Evolutionary conservation across 2,888 invertebrate species (phyloP).

Genomic region (Drosophila meridiana): DNA sequence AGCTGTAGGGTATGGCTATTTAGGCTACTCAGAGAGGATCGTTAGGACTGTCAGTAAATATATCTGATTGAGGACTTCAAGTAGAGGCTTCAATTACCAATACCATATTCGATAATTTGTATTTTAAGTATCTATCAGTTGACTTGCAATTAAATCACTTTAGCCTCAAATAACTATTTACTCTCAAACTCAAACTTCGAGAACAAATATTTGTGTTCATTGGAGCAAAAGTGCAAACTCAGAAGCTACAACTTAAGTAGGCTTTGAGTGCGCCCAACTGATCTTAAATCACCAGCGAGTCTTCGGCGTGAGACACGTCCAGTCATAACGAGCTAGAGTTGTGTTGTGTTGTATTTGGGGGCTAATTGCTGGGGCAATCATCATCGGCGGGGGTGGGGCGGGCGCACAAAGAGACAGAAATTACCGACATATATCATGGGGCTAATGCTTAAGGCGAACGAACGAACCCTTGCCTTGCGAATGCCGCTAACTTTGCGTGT

Average conservation of each 20-base stretch:
- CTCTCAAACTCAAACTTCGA: background rate
- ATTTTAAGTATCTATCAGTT: background rate
- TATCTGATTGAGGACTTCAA: too few species aligned
- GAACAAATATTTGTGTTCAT: slow-evolving; percentile 5
- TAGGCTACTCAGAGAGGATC: too few species aligned
- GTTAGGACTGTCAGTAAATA: too few species aligned
- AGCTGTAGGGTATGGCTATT: too few species aligned
- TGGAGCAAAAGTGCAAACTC: background rate
- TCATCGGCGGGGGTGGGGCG: slow-evolving; percentile 40
- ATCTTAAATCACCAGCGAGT: slow-evolving; percentile 25
- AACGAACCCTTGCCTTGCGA: slow-evolving; percentile 68
- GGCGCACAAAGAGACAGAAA: slow-evolving; percentile 57
- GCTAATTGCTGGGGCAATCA: slow-evolving; percentile 76
- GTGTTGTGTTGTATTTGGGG: slow-evolving; percentile 30
- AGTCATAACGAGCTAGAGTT: slow-evolving; percentile 17
- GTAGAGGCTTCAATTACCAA: too few species aligned
- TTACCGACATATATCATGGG: slow-evolving; percentile 74
- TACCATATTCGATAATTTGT: background rate
- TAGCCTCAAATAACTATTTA: background rate
- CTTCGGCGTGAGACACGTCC: slow-evolving; percentile 8
- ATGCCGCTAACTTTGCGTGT: slow-evolving; percentile 66
- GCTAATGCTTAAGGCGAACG: slow-evolving; percentile 59
- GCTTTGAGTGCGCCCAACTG: background rate
- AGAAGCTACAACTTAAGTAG: background rate
- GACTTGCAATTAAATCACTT: background rate